Evolutionary conservation across 2,113 vertebrate genomes (phyloP), one percentile per base, ranked within the genome.

Genomic region (Malurus melanocephalus): DNA sequence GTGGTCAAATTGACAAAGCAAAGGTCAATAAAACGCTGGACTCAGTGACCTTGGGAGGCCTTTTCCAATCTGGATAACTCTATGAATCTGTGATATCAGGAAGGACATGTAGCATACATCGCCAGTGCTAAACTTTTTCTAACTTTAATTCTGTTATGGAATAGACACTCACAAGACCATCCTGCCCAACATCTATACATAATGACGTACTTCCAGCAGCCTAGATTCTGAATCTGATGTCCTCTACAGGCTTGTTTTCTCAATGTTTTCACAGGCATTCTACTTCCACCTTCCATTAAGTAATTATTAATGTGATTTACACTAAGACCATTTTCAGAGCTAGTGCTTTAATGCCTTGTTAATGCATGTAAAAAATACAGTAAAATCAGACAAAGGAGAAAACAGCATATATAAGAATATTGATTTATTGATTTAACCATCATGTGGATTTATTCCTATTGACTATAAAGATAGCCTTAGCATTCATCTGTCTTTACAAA

Each of bases 11-110:
- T 45, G 20, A 21, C 9, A 28, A 28, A n/a, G 23, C 16, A 57
- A n/a, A 73, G 13, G 7, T 8, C 0, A 0, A 27, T 45, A 19
- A 46, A 46, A 46, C 13, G 20, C 5, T 53, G 28, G 23, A 45
- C 13, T 17, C 18, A 5, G 16, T 0, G 0, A n/a, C 28, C 23
- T 46, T 40, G 28, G 27, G 11, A 6, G 2, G n/a, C 6, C 30
- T 59, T 74, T 52, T 43, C 38, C 13, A 46, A 9, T 7, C 11
- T 46, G 33, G 46, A 6, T 42, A 23, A 53, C 42, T n/a, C 52
- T 18, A 16, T 17, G 16, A 59, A 21, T 46, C 8, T 59, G 13
- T 15, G 6, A 8, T 69, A 45, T 30, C 7, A 35, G 43, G 27
- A 87, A 7, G 3, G 5, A 14, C 5, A 28, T 18, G 9, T 10